Evolutionary conservation across 2,888 invertebrate species (phyloP), one percentile per base, ranked within the genome.

Genomic region (Tetragonisca angustula): DNA sequence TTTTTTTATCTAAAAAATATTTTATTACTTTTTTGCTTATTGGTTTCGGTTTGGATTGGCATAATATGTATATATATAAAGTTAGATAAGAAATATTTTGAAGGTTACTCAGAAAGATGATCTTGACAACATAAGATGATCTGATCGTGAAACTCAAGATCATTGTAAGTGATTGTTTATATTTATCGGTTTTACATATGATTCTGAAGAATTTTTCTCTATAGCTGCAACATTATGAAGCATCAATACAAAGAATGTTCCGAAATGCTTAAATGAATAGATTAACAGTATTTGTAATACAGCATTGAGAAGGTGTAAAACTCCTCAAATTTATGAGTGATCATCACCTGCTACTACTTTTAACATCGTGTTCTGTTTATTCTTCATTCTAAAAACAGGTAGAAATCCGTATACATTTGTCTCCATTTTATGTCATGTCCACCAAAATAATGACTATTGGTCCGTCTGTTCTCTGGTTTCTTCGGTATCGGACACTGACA

Each of bases 401-500:
- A 32, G 15, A 65, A 56, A 24, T 67, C 43, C n/a, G 4, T 52
- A 21, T 62, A 50, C 56, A 50, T 50, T 59, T 50, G n/a, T 70
- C 36, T 70, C 56, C 54, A 32, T 59, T 71, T 65, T 54, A 52
- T 68, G 19, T 54, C 24, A 43, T 71, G 59, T 32, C 43, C 74
- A 52, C 11, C 52, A 59, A 61, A 70, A 50, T 73, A 83, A 86
- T 73, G 69, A 85, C 83, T 91, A 91, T 82, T 90, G 87, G 80
- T 91, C 89, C 82, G 87, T 88, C 77, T 89, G 91, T 81, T 88
- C 91, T 83, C 83, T 89, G 62, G 76, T 83, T 70, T 92, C 91
- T 49, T 93, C 92, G 59, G 88, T 90, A 15, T 91, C 91, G 54
- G 91, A 88, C 21, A 83, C 49, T 50, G 88, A 77, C 49, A 90